Base-by-base conservation (phyloP, 2,113 vertebrate species). In the Stegastes partitus region DNA sequence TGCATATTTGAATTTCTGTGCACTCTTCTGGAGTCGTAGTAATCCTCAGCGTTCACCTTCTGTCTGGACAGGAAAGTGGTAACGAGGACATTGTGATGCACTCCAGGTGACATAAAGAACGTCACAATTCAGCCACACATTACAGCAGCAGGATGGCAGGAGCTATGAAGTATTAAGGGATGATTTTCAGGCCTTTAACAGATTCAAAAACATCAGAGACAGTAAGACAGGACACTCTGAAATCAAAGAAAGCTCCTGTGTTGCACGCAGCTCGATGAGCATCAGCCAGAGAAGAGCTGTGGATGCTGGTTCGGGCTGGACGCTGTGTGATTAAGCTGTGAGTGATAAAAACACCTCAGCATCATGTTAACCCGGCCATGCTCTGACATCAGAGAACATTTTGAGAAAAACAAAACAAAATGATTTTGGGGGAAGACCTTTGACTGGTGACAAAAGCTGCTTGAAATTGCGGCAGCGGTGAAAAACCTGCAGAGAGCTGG, bases 391-490 rank as follows among this genome's bases (percentile, higher is more conserved):
- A 74, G 42, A 71, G 23, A 54, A 28, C 8, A 57, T 25, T 61
- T 18, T 31, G 14, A 3, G 37, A 11, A 56, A 56, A 28, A 28
- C n/a, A n/a, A 69, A 39, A 56, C 5, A 31, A 67, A 76, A 59
- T 19, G 16, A 77, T 81, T 79, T 87, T 58, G 34, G 56, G 79
- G 63, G 44, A 69, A 53, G 57, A 84, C 79, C 82, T 90, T 89
- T 87, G 85, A 87, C 77, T 82, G 71, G 58, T 18, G 45, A 84
- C 62, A 86, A 79, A 71, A 62, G 51, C 81, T 26, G 69, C 65
- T 80, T 37, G 47, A 79, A 87, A 87, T 87, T 71, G 15, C 55
- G 73, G 87, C 71, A 86, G 87, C 77, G 50, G 47, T 70, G 70
- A 59, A 22, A 69, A 68, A 86, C 77, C 79, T 70, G 87, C 68